These are phyloP conservation scores for Amiota mariae DNA, from an alignment of 2,888 invertebrate genomes.

Conservation along the genomic window DNA sequence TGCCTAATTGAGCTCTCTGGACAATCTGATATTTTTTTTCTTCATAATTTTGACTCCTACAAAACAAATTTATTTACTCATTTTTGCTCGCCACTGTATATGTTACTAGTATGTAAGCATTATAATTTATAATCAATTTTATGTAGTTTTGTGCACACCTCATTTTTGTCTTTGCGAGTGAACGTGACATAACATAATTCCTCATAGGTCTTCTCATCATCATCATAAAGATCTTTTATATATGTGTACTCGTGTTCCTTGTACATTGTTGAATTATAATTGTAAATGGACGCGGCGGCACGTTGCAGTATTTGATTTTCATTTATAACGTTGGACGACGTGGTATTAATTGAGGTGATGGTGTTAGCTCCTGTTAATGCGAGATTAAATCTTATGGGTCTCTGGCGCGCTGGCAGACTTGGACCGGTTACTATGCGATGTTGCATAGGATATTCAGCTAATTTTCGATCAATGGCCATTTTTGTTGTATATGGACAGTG, in stretches of 20 bases:
- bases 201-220: constrained; percentile 88
- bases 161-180: constrained; percentile 78
- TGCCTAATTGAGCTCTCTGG: too few species aligned
- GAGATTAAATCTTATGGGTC: constrained; percentile 29
- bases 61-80: too few species aligned
- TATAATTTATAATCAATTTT: neutral
- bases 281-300: constrained; percentile 70
- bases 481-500: constrained; percentile 30
- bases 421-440: neutral
- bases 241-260: constrained; percentile 69
- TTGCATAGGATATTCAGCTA: neutral
- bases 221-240: constrained; percentile 72
- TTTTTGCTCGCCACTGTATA: too few species aligned
- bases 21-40: too few species aligned
- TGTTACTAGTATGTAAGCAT: too few species aligned
- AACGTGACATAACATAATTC: constrained; percentile 91
- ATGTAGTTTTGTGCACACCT: constrained; percentile 75
- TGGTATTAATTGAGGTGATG: constrained; percentile 1
- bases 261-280: constrained; percentile 61
- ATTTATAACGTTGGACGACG: constrained; percentile 44
- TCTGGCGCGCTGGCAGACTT: neutral
- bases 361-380: constrained; percentile 43
- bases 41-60: too few species aligned
- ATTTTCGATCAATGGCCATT: neutral
- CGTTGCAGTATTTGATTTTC: constrained; percentile 66